A percentile compares a stretch with the other conserved stretches of the same genome.
phyloP scores from a whole-genome alignment of 53 echinoderm and acorn worm species.

The Arbacia lixula region DNA sequence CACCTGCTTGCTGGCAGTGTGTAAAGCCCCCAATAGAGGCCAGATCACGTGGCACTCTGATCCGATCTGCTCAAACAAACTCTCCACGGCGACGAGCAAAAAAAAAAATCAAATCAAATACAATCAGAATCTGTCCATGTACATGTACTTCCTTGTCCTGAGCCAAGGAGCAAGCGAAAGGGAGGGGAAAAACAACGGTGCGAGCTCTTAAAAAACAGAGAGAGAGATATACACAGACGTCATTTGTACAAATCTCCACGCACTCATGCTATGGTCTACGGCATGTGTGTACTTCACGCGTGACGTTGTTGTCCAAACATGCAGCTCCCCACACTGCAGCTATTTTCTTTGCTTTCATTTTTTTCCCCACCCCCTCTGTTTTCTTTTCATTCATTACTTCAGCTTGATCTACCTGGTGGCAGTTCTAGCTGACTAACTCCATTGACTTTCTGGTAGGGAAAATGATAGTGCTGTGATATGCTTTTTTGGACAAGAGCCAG shows the following conservation, averaged over 20 bases:
- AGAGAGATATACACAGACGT: too few relatives aligned
- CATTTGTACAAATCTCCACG: neutral
- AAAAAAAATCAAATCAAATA: constrained; percentile 39
- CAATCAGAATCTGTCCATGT: neutral
- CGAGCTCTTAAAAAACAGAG: constrained; percentile 9
- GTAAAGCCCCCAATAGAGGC: constrained; percentile 33
- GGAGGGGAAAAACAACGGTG: neutral
- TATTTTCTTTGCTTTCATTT: neutral
- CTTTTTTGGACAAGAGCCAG: too few relatives aligned
- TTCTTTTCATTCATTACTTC: constrained; percentile 22
- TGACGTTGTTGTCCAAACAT: constrained; percentile 26
- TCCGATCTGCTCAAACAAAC: constrained; percentile 26
- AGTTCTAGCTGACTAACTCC: constrained; percentile 39
- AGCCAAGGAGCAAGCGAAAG: neutral
- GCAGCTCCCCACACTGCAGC: constrained; percentile 20
- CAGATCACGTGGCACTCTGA: constrained; percentile 18
- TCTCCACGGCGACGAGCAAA: too few relatives aligned
- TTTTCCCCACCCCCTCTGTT: too few relatives aligned
- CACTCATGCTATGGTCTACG: neutral
- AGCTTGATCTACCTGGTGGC: constrained; percentile 35
- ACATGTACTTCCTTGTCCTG: neutral
- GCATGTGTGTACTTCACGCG: constrained; percentile 39
- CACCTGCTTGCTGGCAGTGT: constrained; percentile 31
- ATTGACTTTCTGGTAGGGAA: constrained; percentile 29
- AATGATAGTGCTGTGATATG: constrained; percentile 25